Conservation (phyloP, 2,888 invertebrate genomes). For the Sthenelais limicola region DNA sequence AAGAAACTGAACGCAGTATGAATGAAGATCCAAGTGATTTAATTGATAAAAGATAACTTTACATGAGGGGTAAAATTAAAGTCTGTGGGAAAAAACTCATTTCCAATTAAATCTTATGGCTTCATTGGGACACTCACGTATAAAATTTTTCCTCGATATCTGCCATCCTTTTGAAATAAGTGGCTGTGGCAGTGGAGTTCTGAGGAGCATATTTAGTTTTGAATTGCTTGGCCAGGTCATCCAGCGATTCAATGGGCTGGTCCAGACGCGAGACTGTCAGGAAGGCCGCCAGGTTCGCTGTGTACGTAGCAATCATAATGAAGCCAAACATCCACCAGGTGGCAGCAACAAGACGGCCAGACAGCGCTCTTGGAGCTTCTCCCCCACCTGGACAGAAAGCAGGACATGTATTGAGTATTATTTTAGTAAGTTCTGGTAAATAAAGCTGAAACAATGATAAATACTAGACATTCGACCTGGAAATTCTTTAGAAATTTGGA, state of each 20-base stretch:
- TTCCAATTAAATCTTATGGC: no score
- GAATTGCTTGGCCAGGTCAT: slow-evolving; percentile 95
- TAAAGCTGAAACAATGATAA: no score
- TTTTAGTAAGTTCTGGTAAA: no score
- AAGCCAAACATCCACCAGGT: slow-evolving; percentile 99
- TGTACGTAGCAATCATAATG: slow-evolving; percentile 98
- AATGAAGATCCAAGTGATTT: no score
- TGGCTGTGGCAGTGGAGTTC: slow-evolving; percentile 86
- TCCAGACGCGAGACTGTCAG: slow-evolving; percentile 86
- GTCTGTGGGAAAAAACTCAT: no score
- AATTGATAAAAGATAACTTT: no score
- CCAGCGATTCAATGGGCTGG: slow-evolving; percentile 79
- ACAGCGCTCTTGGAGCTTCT: slow-evolving; percentile 83
- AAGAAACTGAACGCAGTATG: no score
- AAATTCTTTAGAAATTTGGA: no score
- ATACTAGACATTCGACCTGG: no score
- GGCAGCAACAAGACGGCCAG: slow-evolving; percentile 94
- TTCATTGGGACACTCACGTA: slow-evolving; percentile 83
- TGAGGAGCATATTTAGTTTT: slow-evolving; percentile 96
- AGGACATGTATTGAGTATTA: no score
- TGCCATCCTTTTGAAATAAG: slow-evolving; percentile 96
- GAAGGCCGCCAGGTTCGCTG: slow-evolving; percentile 97
- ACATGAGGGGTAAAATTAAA: no score
- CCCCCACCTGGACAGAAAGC: slow-evolving; percentile 63
- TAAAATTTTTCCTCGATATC: slow-evolving; percentile 95